phyloP scores from a whole-genome alignment of 92 coral and sea anemone species.

The Porites lobata region DNA sequence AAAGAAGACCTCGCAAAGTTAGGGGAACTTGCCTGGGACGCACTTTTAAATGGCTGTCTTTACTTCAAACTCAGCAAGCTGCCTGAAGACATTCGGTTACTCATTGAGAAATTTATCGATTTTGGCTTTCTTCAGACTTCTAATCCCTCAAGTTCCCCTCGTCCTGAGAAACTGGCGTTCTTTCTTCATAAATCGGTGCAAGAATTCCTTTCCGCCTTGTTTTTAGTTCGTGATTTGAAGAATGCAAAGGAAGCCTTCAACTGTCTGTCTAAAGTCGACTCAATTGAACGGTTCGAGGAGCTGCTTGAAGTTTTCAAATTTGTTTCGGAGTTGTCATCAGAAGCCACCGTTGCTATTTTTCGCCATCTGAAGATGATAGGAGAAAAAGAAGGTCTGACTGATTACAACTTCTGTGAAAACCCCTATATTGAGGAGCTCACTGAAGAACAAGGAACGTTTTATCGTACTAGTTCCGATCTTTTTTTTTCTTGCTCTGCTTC shows the following conservation, averaged over 20 bases:
- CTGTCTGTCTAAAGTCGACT: not conserved
- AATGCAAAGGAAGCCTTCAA: not conserved
- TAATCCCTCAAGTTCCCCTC: not conserved
- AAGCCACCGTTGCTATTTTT: not conserved
- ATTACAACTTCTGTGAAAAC: not conserved
- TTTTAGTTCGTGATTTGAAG: not conserved
- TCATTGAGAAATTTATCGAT: not conserved
- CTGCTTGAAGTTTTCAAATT: not conserved
- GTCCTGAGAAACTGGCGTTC: constrained; percentile 1
- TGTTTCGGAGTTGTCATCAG: not conserved
- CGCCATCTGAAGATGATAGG: not conserved
- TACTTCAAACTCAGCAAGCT: constrained; percentile 6
- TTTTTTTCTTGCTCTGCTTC: too few relatives aligned
- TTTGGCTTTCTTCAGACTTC: constrained; percentile 6
- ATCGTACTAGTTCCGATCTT: too few relatives aligned
- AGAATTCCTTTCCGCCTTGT: constrained; percentile 37
- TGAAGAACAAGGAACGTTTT: not conserved
- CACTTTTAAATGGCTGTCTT: constrained; percentile 23
- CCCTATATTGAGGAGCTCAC: not conserved
- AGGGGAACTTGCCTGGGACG: constrained; percentile 20
- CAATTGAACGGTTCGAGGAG: not conserved
- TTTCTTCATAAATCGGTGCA: constrained; percentile 44
- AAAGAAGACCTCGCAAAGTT: constrained; percentile 21
- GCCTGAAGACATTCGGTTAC: not conserved
- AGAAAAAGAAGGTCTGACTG: constrained; percentile 13